Evolutionary conservation across 2,888 invertebrate genomes (phyloP).

Genomic region (Empis livida): DNA sequence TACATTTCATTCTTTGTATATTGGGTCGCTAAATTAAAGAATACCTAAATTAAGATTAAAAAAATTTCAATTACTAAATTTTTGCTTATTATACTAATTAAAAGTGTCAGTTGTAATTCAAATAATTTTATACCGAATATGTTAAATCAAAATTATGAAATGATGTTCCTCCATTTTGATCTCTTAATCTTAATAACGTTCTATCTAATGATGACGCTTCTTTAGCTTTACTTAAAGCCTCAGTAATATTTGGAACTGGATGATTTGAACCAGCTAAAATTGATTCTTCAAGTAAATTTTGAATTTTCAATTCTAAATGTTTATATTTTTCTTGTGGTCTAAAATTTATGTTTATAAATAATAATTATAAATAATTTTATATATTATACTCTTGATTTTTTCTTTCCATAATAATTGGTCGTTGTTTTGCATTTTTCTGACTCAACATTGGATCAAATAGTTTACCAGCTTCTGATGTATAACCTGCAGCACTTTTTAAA

Average conservation of each 20-base stretch:
- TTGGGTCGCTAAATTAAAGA: constrained; percentile 92
- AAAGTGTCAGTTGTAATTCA: too few species aligned
- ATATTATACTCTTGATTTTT: constrained; percentile 22
- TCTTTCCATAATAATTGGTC: constrained; percentile 45
- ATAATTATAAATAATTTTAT: not conserved
- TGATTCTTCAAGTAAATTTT: constrained; percentile 81
- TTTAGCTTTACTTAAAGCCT: constrained; percentile 78
- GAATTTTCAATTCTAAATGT: constrained; percentile 77
- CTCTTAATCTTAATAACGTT: constrained; percentile 77
- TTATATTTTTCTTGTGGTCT: constrained; percentile 88
- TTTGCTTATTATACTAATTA: too few species aligned
- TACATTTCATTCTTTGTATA: constrained; percentile 91
- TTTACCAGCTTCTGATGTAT: constrained; percentile 58
- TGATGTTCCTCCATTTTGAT: constrained; percentile 80
- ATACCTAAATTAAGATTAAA: constrained; percentile 51
- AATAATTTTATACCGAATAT: constrained; percentile 87
- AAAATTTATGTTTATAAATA: too few species aligned
- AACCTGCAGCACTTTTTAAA: constrained; percentile 47
- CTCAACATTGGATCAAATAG: constrained; percentile 69
- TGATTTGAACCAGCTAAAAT: constrained; percentile 40
- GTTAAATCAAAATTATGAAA: constrained; percentile 91
- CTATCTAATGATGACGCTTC: constrained; percentile 92
- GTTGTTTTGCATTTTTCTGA: constrained; percentile 34
- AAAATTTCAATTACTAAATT: not conserved
- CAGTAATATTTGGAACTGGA: constrained; percentile 22